Base-by-base conservation (phyloP, 2,888 invertebrate genomes). In the Zelleria hepariella region DNA sequence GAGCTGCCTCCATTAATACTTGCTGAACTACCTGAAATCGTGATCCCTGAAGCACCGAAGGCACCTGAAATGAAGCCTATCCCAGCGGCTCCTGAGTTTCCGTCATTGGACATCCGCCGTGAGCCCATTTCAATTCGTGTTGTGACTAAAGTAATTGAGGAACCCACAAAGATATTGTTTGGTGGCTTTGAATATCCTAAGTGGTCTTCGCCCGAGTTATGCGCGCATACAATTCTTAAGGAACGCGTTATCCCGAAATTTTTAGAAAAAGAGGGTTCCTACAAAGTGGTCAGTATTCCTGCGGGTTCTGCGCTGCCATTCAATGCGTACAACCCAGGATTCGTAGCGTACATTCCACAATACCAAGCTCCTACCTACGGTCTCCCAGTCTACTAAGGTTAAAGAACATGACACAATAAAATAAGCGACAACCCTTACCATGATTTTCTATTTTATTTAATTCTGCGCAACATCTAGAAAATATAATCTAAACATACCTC, bases 1-100 rank as follows among this genome's bases (percentile, higher is more conserved):
- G 65, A 65, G 60, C 55, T 71, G 25, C 62, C 69, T 60, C 61
- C 64, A 23, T 47, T 66, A 48, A 23, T 60, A 55, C 51, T 66
- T 58, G 67, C 65, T 7, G 27, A 25, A 26, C 2, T 25, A 5
- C 52, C 52, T 5, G 10, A 24, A 5, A 24, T 5, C 10, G 32
- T 24, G 5, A 52, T 52, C 1, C 21, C 26, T 25, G 54, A 15
- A 58, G 20, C 55, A 42, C 18, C 48, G 8, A 20, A 10, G 23
- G 10, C 54, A 25, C 56, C 51, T 48, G 42, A 51, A 32, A 18
- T 48, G 8, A 10, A 27, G 1, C n/a, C 21, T 20, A 56, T 51
- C 6, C 25, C 59, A 52, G 23, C 8, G 3, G 47, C 58, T 53
- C 61, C 61, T n/a, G 48, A 53, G 27, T 25, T 61, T 32, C 56